phyloP scores from a whole-genome alignment of 2,888 invertebrate species.

The Amiota communis region DNA sequence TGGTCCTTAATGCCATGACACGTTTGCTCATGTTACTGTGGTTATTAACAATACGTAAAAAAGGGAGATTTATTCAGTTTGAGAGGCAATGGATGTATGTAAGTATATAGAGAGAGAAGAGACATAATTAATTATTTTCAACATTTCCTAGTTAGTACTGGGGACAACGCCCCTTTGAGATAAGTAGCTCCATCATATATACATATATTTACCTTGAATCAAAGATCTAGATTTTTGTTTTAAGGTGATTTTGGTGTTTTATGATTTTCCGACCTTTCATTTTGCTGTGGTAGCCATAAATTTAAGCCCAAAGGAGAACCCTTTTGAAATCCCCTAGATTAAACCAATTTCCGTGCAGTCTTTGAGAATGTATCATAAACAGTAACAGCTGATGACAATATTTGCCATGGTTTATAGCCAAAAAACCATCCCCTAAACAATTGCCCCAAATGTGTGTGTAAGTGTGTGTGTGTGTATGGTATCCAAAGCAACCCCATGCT shows the following conservation, averaged over 20 bases:
- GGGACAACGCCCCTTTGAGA: not conserved
- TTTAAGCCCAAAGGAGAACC: conserved; percentile 2
- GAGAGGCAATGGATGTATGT: no score
- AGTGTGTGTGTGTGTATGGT: no score
- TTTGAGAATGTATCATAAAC: conserved; percentile 29
- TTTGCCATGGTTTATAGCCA: conserved; percentile 12
- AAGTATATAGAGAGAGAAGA: no score
- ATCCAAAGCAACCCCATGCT: conserved; percentile 3
- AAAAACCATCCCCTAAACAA: not conserved
- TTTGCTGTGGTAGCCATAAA: not conserved
- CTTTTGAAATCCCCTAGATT: conserved; percentile 11
- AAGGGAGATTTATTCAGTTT: no score
- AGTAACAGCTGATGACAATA: conserved; percentile 56
- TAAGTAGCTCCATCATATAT: not conserved
- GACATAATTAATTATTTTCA: no score
- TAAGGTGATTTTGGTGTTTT: no score
- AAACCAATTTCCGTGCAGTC: conserved; percentile 6
- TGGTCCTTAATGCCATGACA: conserved; percentile 47
- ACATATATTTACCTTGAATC: no score
- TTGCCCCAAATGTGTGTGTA: not conserved
- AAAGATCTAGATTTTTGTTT: not conserved
- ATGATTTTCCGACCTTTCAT: no score
- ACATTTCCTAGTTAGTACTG: no score
- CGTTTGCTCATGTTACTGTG: conserved; percentile 49
- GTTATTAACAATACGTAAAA: no score